Evolutionary conservation across 2,888 invertebrate genomes (phyloP), one percentile per base, ranked within the genome.

Genomic region (Torymus auratus): DNA sequence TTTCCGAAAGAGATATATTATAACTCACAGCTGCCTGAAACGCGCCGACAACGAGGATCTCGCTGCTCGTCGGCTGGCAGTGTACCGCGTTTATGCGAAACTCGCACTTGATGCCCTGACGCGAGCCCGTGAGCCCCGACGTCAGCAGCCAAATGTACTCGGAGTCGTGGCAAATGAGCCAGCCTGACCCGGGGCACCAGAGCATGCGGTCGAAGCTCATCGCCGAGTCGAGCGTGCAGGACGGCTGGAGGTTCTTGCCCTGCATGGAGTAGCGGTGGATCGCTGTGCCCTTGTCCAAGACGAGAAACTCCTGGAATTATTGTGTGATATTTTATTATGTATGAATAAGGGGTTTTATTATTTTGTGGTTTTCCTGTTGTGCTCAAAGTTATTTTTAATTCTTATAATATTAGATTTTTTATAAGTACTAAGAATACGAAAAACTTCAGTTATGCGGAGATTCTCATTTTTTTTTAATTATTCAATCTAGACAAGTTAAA

Each of bases 241-340:
- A 62, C 1, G 86, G 86, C 14, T 83, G 75, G 58, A 87, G 83
- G 2, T 69, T 80, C 68, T 86, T 86, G 17, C 86, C 86, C 69
- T 85, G 84, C 78, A 85, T 82, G 7, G 86, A 85, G 73, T 84
- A 87, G 70, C 86, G 79, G n/a, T 83, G 70, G 1, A 87, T 77
- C 64, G 68, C 76, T 11, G 80, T 62, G 14, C 80, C 79, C 17
- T 72, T 78, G 23, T 84, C 83, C 41, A 86, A 60, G 0, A 86
- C 61, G 1, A 86, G 80, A 79, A 85, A 86, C 60, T 86, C 86
- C 86, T 87, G n/a, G 14, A 64, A n/a, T 41, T 50, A n/a, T n/a
- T 14, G n/a, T 53, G 10, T 41, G 13, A 60, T 70, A 7, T 15
- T n/a, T n/a, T n/a, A n/a, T n/a, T n/a, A 14, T 68, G 10, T 7